These are phyloP conservation scores for Cacoxenus indagator DNA, from an alignment of 2,888 invertebrate genomes.

Conservation along the genomic window DNA sequence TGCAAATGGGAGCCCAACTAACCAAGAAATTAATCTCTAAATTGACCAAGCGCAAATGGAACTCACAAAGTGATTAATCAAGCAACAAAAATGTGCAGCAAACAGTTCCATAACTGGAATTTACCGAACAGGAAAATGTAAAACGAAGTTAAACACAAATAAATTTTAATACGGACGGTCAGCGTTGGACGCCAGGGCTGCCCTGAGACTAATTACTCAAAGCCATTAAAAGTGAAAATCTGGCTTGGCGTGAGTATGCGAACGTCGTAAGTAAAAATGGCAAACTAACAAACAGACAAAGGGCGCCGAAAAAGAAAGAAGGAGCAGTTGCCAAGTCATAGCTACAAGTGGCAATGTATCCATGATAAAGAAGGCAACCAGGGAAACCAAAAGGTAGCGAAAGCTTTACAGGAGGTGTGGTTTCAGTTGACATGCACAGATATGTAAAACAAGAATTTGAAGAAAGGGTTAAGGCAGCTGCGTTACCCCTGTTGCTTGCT, in stretches of 20 bases:
- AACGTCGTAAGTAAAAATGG: conserved; percentile 10
- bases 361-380: neutral
- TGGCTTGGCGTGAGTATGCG: neutral
- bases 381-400: neutral
- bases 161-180: neutral
- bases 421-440: neutral
- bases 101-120: neutral
- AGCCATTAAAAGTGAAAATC: conserved; percentile 9
- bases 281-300: neutral
- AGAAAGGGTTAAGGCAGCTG: conserved; percentile 41
- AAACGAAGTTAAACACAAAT: neutral
- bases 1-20: neutral
- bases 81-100: neutral
- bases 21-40: conserved; percentile 27
- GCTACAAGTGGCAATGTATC: neutral
- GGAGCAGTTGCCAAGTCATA: neutral
- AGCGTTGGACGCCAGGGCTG: neutral
- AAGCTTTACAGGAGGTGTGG: neutral
- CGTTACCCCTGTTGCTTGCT: neutral
- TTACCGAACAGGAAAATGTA: neutral
- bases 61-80: conserved; percentile 25
- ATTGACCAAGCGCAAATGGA: conserved; percentile 34
- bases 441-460: neutral
- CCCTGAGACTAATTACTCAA: conserved; percentile 13
- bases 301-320: neutral